Conservation (phyloP, 2,888 invertebrate species). For the Stenichneumon culpator region DNA sequence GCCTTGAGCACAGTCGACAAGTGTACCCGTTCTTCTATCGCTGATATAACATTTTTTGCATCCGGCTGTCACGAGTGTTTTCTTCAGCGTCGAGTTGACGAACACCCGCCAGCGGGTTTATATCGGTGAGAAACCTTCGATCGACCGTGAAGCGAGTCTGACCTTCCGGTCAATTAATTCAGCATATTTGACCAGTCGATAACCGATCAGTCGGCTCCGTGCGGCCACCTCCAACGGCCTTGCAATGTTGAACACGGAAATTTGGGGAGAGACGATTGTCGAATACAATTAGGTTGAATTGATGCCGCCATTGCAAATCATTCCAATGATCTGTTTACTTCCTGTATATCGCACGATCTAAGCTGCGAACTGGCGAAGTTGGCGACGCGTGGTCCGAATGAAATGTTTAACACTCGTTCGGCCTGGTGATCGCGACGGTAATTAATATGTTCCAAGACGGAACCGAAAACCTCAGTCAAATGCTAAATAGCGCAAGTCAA, state of each 20-base stretch:
- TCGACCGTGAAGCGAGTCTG: constrained; percentile 19
- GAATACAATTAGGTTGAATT: background rate
- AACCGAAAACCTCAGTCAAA: too few relatives aligned
- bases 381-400: too few relatives aligned
- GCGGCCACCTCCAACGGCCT: background rate
- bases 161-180: constrained; percentile 58
- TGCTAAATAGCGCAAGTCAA: too few relatives aligned
- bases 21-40: too few relatives aligned
- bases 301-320: background rate
- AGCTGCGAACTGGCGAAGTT: too few relatives aligned
- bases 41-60: too few relatives aligned
- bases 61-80: background rate
- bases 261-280: background rate
- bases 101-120: background rate
- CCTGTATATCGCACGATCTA: background rate
- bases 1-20: too few relatives aligned
- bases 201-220: constrained; percentile 1
- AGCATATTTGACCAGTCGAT: constrained; percentile 39
- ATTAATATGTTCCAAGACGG: too few relatives aligned
- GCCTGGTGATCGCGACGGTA: too few relatives aligned
- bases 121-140: constrained; percentile 25
- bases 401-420: too few relatives aligned
- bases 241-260: background rate
- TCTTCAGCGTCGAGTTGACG: background rate
- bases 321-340: background rate